Evolutionary conservation across 2,797 vertebrate species (phyloP).

Genomic region (Eupleurogrammus muticus): DNA sequence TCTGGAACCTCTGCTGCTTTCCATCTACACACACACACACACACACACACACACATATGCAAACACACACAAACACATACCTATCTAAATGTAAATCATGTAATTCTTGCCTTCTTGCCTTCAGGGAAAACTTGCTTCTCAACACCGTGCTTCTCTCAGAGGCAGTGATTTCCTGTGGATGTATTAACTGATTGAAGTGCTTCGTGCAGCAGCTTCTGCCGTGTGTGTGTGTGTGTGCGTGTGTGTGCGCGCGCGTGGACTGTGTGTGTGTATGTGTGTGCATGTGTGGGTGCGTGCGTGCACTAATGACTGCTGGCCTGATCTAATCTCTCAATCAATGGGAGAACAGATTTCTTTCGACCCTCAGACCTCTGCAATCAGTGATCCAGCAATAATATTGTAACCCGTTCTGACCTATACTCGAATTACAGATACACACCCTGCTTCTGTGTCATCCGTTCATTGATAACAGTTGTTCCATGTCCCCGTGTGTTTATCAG

Average conservation of each 20-base stretch:
- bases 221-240: constrained; percentile 20
- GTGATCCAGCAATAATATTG: constrained; percentile 40
- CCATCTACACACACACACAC: constrained; percentile 24
- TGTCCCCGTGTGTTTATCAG: constrained; percentile 12
- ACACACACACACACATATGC: constrained; percentile 25
- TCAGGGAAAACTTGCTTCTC: constrained; percentile 52
- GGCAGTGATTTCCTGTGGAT: constrained; percentile 60
- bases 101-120: constrained; percentile 56
- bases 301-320: constrained; percentile 56
- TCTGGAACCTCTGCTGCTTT: constrained; percentile 24
- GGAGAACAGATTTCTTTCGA: constrained; percentile 49
- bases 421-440: constrained; percentile 3
- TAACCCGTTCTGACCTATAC: constrained; percentile 16
- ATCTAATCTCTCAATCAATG: constrained; percentile 71
- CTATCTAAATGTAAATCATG: constrained; percentile 80
- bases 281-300: constrained; percentile 6
- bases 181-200: constrained; percentile 57
- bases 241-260: constrained; percentile 12
- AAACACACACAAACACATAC: constrained; percentile 40
- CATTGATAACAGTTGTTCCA: constrained; percentile 31
- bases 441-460: constrained; percentile 29
- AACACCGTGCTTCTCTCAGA: constrained; percentile 42
- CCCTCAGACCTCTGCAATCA: constrained; percentile 48
- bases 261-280: constrained; percentile 16
- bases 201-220: constrained; percentile 40